These are phyloP conservation scores for Ligdia adustata DNA, from an alignment of 2,888 invertebrate genomes.

Conservation along the genomic window DNA sequence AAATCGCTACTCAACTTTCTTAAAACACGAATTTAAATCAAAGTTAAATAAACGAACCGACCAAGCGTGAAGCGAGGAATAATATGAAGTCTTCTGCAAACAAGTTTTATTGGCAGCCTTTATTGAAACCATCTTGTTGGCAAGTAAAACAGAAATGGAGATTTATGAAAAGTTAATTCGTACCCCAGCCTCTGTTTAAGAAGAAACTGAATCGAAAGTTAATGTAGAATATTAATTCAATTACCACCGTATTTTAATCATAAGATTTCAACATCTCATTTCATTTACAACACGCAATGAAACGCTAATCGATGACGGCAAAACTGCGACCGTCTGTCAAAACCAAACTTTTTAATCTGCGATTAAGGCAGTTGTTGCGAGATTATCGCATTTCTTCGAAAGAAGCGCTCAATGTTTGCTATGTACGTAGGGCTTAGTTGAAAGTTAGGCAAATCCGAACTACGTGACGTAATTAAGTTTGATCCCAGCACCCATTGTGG, in stretches of 20 bases:
- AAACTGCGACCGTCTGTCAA: neutral
- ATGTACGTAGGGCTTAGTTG: conserved; percentile 57
- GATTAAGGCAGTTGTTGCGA: conserved; percentile 36
- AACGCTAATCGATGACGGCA: neutral
- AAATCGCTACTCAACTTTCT: conserved; percentile 35
- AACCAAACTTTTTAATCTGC: conserved; percentile 17
- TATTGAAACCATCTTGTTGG: conserved; percentile 56
- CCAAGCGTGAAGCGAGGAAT: conserved; percentile 43
- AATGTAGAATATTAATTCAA: conserved; percentile 10
- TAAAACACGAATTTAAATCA: conserved; percentile 39
- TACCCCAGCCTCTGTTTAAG: conserved; percentile 20
- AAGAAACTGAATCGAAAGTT: conserved; percentile 7
- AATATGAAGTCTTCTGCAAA: conserved; percentile 50
- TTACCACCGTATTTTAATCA: too few relatives aligned
- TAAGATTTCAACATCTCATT: too few relatives aligned
- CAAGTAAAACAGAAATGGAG: conserved; percentile 49
- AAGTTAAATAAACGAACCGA: conserved; percentile 41
- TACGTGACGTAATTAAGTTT: conserved; percentile 61
- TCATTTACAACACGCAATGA: too few relatives aligned
- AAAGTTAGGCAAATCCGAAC: conserved; percentile 58
- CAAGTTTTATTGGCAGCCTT: conserved; percentile 45
- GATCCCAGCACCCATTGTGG: conserved; percentile 43
- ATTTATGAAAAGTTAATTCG: conserved; percentile 49
- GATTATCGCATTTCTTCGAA: conserved; percentile 36
- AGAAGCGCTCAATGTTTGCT: conserved; percentile 37